Percentiles rank a stretch among this genome's conserved stretches.
phyloP scores from a whole-genome alignment of 2,113 vertebrate genomes.

The Pluvialis apricaria region DNA sequence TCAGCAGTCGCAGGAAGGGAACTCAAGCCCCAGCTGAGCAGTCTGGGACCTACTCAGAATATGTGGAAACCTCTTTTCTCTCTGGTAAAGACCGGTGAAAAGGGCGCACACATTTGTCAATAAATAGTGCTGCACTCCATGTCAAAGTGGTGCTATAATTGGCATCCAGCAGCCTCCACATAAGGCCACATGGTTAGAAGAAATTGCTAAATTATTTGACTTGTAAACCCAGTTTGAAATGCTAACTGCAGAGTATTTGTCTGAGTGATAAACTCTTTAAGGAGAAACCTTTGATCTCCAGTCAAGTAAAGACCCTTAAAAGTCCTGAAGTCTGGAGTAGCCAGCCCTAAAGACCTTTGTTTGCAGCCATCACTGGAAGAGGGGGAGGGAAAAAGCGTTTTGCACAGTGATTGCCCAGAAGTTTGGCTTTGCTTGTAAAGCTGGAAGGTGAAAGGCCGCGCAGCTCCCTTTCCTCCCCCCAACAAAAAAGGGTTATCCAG shows the following conservation, averaged over 20 bases:
- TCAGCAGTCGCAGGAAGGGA: neutral
- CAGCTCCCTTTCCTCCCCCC: neutral
- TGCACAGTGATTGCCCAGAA: slow-evolving; percentile 52
- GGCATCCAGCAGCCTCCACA: slow-evolving; percentile 38
- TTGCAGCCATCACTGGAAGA: slow-evolving; percentile 41
- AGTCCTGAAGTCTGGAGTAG: slow-evolving; percentile 44
- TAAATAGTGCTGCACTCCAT: slow-evolving; percentile 1
- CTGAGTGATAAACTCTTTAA: slow-evolving; percentile 65
- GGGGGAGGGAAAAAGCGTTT: slow-evolving; percentile 53
- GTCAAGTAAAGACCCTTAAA: slow-evolving; percentile 56
- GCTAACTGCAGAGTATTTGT: slow-evolving; percentile 65
- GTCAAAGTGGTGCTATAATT: slow-evolving; percentile 36
- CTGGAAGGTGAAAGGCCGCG: slow-evolving; percentile 49
- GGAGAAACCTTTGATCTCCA: slow-evolving; percentile 66
- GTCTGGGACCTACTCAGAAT: neutral
- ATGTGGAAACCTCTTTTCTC: neutral
- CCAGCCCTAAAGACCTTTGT: slow-evolving; percentile 55
- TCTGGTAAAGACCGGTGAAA: neutral
- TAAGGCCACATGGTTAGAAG: slow-evolving; percentile 50
- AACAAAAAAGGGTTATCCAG: neutral
- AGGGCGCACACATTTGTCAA: neutral
- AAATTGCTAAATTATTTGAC: slow-evolving; percentile 67
- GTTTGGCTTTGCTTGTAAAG: slow-evolving; percentile 52
- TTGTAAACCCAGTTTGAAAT: slow-evolving; percentile 65
- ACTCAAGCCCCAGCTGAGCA: neutral